phyloP scores from a whole-genome alignment of 2,888 invertebrate genomes.

The Aleiodes alternator region DNA sequence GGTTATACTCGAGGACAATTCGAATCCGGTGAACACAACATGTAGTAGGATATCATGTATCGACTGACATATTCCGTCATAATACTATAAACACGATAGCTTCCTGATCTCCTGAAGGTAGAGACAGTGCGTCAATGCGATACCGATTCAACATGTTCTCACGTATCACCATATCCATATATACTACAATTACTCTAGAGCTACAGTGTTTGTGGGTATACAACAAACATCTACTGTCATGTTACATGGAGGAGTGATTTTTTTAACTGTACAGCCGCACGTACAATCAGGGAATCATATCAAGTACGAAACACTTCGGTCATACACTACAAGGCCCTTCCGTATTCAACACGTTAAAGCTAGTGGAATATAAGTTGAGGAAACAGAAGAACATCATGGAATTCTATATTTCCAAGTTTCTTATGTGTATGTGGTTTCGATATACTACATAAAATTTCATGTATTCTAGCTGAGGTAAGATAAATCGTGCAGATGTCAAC shows the following conservation, averaged over 20 bases:
- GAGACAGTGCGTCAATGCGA: slow-evolving; percentile 44
- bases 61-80: neutral
- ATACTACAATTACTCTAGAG: slow-evolving; percentile 18
- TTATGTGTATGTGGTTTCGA: slow-evolving; percentile 10
- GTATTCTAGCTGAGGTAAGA: slow-evolving; percentile 65
- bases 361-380: neutral
- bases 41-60: slow-evolving; percentile 58
- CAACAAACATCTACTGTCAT: slow-evolving; percentile 39
- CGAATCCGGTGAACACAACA: slow-evolving; percentile 52
- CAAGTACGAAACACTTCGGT: slow-evolving; percentile 27
- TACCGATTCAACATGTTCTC: slow-evolving; percentile 47
- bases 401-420: slow-evolving; percentile 7
- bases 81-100: slow-evolving; percentile 36
- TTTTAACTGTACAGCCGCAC: slow-evolving; percentile 63
- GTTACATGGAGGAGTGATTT: slow-evolving; percentile 41
- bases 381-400: neutral
- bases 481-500: slow-evolving; percentile 70
- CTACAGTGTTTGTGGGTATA: slow-evolving; percentile 4
- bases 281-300: slow-evolving; percentile 65
- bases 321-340: neutral
- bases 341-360: neutral
- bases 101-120: slow-evolving; percentile 55
- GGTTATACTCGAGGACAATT: slow-evolving; percentile 35
- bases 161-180: slow-evolving; percentile 26
- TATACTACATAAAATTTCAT: slow-evolving; percentile 57